Evolutionary conservation across 2,113 vertebrate species (phyloP).

Genomic region (Oncorhynchus mykiss): DNA sequence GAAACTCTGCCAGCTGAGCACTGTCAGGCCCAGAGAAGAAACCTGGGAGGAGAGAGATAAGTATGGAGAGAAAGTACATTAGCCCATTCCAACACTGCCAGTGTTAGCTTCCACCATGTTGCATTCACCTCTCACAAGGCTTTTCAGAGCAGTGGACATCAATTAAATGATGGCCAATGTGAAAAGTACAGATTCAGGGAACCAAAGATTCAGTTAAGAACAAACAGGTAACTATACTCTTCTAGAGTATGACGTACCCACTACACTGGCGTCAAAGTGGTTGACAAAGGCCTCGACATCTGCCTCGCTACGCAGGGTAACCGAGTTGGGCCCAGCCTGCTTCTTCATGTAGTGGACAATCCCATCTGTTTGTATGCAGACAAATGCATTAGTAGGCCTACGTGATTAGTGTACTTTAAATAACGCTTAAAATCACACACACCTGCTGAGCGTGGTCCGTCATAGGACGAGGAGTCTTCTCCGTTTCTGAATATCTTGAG

Average conservation of each 20-base stretch:
- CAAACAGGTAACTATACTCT: background rate
- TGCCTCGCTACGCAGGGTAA: constrained; percentile 51
- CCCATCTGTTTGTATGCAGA: constrained; percentile 58
- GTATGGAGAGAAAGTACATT: background rate
- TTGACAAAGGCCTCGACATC: constrained; percentile 67
- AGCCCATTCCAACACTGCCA: background rate
- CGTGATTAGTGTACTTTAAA: too few species aligned
- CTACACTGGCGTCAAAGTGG: constrained; percentile 70
- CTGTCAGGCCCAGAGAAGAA: constrained; percentile 62
- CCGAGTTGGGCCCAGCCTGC: constrained; percentile 71
- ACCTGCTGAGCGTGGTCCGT: constrained; percentile 72
- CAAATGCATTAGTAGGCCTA: background rate
- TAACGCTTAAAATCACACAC: background rate
- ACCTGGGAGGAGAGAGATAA: constrained; percentile 46
- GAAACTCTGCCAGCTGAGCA: constrained; percentile 58
- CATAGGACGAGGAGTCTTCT: constrained; percentile 64
- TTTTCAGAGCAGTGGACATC: too few species aligned
- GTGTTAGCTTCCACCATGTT: too few species aligned
- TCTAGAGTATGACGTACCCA: constrained; percentile 56
- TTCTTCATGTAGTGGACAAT: constrained; percentile 73
- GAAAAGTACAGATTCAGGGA: too few species aligned
- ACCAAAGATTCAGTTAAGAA: too few species aligned
- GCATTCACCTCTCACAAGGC: too few species aligned
- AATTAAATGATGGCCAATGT: too few species aligned
- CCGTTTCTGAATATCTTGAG: constrained; percentile 74